Conservation (phyloP, 2,797 vertebrate genomes). For the Spinibarbus caldwelli region DNA sequence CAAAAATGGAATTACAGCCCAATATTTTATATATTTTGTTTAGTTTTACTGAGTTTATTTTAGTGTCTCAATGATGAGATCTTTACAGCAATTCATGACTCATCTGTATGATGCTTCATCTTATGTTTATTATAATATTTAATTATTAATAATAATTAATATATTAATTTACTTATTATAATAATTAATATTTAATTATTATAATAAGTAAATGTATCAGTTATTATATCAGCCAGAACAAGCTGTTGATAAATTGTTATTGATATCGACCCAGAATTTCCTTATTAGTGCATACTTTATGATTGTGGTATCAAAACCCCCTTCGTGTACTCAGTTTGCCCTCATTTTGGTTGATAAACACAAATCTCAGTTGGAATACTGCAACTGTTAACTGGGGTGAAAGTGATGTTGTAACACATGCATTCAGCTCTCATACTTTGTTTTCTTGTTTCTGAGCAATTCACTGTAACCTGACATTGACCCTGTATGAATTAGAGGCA, state of each 20-base stretch:
- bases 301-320: not conserved
- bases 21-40: not conserved
- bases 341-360: conserved; percentile 15
- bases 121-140: too few species aligned
- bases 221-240: not conserved
- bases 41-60: not conserved
- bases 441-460: not conserved
- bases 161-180: too few species aligned
- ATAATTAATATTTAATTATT: too few species aligned
- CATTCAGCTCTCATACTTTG: not conserved
- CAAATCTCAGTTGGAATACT: conserved; percentile 4
- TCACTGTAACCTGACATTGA: conserved; percentile 7
- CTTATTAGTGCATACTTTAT: not conserved
- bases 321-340: not conserved
- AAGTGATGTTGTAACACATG: not conserved
- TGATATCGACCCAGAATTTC: not conserved
- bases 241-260: not conserved
- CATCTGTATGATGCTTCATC: not conserved
- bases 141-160: too few species aligned
- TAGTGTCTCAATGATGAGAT: not conserved
- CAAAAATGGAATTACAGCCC: not conserved
- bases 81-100: not conserved
- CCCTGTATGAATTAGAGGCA: not conserved
- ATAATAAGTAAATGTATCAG: not conserved
- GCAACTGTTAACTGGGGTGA: conserved; percentile 4